Conservation (phyloP, 2,113 vertebrate species). For the Malaclemys terrapin region DNA sequence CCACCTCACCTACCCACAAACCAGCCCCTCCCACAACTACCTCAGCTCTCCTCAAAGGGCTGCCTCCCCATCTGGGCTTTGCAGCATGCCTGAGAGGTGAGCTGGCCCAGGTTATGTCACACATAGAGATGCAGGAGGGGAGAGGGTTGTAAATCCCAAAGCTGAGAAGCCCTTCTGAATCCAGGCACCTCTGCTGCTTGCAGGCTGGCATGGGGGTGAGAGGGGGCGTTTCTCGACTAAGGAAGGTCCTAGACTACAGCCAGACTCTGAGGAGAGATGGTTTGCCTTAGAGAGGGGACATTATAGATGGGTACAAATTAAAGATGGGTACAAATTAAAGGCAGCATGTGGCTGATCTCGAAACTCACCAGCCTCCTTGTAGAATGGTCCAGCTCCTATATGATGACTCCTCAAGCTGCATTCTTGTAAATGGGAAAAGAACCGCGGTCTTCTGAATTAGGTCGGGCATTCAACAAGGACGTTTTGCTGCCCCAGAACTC, state of each 20-base stretch:
- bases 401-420: background rate
- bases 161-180: background rate
- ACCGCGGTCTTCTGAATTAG: background rate
- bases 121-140: background rate
- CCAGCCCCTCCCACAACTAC: background rate
- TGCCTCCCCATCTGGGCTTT: background rate
- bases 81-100: background rate
- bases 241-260: background rate
- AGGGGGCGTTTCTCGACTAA: no score
- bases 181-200: background rate
- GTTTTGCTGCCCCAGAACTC: background rate
- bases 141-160: background rate
- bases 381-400: background rate
- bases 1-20: background rate
- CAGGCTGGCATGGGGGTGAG: no score
- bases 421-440: background rate
- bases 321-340: background rate
- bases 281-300: background rate
- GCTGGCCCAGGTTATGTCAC: background rate
- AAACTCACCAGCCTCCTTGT: background rate
- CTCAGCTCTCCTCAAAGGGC: background rate
- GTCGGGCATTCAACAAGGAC: background rate
- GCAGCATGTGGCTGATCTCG: background rate
- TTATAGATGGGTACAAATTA: background rate
- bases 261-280: background rate